Evolutionary conservation across 1,140 invertebrate species (phyloP).

Genomic region (Lepidostoma basale): DNA sequence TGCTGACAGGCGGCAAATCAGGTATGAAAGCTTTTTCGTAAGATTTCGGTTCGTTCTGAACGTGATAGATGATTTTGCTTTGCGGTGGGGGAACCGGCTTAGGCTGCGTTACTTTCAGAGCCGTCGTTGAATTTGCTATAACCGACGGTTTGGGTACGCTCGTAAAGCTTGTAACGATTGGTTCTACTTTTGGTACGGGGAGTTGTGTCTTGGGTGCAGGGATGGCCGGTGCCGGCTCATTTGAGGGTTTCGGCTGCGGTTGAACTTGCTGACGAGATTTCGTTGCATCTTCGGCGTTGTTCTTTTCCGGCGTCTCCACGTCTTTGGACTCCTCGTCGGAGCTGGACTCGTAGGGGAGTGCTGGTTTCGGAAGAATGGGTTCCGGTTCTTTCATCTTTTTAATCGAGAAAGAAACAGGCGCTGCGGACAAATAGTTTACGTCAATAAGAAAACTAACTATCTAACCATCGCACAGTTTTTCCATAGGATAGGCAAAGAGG

Average conservation of each 20-base stretch:
- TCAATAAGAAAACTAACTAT: neutral
- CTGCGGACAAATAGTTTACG: constrained; percentile 50
- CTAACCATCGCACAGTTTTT: neutral
- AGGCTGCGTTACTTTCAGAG: neutral
- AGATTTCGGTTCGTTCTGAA: neutral
- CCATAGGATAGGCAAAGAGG: no score
- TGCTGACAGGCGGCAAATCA: neutral
- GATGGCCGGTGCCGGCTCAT: neutral
- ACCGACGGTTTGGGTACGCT: neutral
- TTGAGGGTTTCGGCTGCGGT: neutral
- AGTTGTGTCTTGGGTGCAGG: neutral
- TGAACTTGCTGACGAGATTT: neutral
- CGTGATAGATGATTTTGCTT: neutral
- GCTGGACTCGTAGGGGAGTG: constrained; percentile 76
- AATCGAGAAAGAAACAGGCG: constrained; percentile 81
- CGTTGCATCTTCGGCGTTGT: neutral
- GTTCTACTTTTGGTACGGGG: neutral
- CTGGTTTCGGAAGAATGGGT: constrained; percentile 69
- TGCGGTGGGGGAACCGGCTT: constrained; percentile 1
- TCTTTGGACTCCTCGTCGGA: constrained; percentile 63
- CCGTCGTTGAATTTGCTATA: neutral
- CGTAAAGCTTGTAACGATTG: no score
- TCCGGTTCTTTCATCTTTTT: constrained; percentile 79
- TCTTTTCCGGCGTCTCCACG: neutral
- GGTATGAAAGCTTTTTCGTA: neutral